Conservation (phyloP, 1,140 invertebrate species). For the Psilanteris sp. region DNA sequence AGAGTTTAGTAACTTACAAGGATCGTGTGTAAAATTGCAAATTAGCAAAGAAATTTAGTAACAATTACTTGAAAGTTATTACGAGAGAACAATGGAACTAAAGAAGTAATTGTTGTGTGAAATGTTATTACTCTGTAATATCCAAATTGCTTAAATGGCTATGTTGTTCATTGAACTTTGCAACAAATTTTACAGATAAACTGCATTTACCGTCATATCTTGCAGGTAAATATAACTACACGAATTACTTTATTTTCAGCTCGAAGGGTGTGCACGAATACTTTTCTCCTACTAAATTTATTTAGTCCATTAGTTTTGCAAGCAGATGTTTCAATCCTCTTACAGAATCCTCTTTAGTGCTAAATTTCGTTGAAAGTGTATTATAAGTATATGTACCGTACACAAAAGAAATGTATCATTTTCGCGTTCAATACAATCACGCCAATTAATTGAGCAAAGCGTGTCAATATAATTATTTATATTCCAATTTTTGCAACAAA, state of each 20-base stretch:
- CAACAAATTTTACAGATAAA: too few species aligned
- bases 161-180: too few species aligned
- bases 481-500: too few species aligned
- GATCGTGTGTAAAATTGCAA: slow-evolving; percentile 22
- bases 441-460: too few species aligned
- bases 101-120: too few species aligned
- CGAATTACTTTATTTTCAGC: slow-evolving; percentile 13
- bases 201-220: too few species aligned
- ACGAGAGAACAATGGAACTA: not conserved
- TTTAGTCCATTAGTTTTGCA: slow-evolving; percentile 34
- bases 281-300: slow-evolving; percentile 20
- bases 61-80: slow-evolving; percentile 6
- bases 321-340: slow-evolving; percentile 37
- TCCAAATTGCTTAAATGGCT: too few species aligned
- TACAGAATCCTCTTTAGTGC: slow-evolving; percentile 9
- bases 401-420: too few species aligned
- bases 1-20: slow-evolving; percentile 41
- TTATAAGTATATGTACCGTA: not conserved
- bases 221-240: not conserved
- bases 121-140: too few species aligned
- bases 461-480: too few species aligned
- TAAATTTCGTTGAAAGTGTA: slow-evolving; percentile 10
- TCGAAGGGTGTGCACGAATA: slow-evolving; percentile 2
- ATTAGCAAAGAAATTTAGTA: slow-evolving; percentile 42
- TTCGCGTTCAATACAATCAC: too few species aligned